Conservation (phyloP, 2,888 invertebrate genomes). For the Drosophila gaucha region DNA sequence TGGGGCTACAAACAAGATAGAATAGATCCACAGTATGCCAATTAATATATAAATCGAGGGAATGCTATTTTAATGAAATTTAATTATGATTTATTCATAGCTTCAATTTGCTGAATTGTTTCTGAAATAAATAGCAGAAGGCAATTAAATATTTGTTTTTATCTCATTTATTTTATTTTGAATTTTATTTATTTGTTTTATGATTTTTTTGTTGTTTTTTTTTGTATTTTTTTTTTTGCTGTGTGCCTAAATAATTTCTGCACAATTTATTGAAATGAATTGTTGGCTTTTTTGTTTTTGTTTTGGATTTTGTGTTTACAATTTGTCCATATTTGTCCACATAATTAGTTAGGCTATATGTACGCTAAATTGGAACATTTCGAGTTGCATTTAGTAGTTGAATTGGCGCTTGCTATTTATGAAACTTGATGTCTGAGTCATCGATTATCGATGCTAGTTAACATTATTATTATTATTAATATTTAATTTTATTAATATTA, state of each 20-base stretch:
- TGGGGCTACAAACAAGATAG: not conserved
- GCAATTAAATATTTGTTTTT: conserved; percentile 20
- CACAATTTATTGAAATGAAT: conserved; percentile 61
- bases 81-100: conserved; percentile 42
- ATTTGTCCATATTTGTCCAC: conserved; percentile 43
- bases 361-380: conserved; percentile 75
- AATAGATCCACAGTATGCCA: not conserved
- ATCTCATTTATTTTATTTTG: conserved; percentile 29
- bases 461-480: conserved; percentile 42
- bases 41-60: not conserved
- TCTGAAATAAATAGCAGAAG: conserved; percentile 31
- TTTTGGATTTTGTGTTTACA: conserved; percentile 39
- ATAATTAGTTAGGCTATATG: conserved; percentile 73
- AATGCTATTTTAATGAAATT: conserved; percentile 27
- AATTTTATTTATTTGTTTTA: conserved; percentile 28
- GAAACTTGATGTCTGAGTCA: conserved; percentile 54
- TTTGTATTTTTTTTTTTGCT: conserved; percentile 21
- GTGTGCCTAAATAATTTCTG: conserved; percentile 61
- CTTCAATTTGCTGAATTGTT: conserved; percentile 38
- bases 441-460: conserved; percentile 68
- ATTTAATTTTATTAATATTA: conserved; percentile 34
- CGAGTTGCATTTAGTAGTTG: conserved; percentile 72
- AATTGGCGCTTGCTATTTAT: conserved; percentile 43
- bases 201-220: conserved; percentile 23
- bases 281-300: conserved; percentile 15